A percentile compares a stretch with the other conserved stretches of the same genome.
These are phyloP conservation scores for Buceros bicornis DNA, from an alignment of 2,797 vertebrate species.

Conservation along the genomic window DNA sequence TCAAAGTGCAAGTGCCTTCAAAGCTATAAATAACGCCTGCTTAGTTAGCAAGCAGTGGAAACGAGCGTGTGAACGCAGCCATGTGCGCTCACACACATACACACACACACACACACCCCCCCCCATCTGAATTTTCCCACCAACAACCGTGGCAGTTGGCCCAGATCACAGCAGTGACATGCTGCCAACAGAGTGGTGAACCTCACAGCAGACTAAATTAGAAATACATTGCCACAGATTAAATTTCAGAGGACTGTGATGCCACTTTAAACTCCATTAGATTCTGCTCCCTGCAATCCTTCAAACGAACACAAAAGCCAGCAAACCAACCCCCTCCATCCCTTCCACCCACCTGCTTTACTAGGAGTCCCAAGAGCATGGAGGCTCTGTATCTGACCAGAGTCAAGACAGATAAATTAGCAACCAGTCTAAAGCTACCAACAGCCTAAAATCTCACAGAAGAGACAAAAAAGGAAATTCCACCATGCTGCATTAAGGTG, in stretches of 20 bases:
- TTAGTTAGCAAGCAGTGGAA: constrained; percentile 66
- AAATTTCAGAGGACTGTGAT: constrained; percentile 11
- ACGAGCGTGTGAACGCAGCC: constrained; percentile 49
- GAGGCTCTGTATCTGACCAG: background rate
- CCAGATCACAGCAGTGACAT: constrained; percentile 54
- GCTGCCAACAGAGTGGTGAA: constrained; percentile 60
- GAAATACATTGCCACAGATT: constrained; percentile 60
- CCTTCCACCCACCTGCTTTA: background rate
- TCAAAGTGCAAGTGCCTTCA: background rate
- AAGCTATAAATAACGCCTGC: constrained; percentile 60
- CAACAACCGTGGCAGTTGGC: constrained; percentile 60
- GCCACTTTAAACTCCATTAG: constrained; percentile 32
- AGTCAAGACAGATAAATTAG: background rate
- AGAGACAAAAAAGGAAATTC: background rate
- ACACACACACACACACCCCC: background rate
- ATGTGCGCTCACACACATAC: constrained; percentile 49
- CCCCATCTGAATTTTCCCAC: constrained; percentile 59
- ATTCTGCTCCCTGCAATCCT: background rate
- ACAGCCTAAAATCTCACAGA: background rate
- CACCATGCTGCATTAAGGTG: background rate
- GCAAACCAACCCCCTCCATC: background rate
- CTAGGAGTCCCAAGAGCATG: background rate
- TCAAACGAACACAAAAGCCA: constrained; percentile 23
- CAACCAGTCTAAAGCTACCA: background rate
- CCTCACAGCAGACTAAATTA: constrained; percentile 45